Evolutionary conservation across 64 coral and sea anemone genomes (phyloP).

Genomic region (Orbicella faveolata): DNA sequence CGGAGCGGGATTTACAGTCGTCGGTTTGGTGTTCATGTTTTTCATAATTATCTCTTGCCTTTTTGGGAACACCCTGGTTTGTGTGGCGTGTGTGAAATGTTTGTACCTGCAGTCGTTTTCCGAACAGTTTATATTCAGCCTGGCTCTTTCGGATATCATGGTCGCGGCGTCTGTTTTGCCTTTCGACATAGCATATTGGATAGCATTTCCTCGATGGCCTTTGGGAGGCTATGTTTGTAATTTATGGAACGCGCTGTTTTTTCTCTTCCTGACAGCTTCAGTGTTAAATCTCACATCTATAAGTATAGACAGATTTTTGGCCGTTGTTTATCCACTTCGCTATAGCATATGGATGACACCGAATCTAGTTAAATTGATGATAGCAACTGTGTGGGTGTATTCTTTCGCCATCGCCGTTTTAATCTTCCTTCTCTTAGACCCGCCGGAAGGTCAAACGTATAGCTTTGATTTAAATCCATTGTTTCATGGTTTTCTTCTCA

Average conservation of each 20-base stretch:
- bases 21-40: conserved; percentile 66
- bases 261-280: conserved; percentile 79
- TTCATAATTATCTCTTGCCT: conserved; percentile 54
- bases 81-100: conserved; percentile 59
- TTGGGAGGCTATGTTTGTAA: conserved; percentile 61
- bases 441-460: conserved; percentile 60
- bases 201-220: conserved; percentile 77
- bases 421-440: conserved; percentile 59
- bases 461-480: conserved; percentile 66
- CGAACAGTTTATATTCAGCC: conserved; percentile 66
- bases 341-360: conserved; percentile 52
- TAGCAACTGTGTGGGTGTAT: conserved; percentile 65
- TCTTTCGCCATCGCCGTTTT: conserved; percentile 41
- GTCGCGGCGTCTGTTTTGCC: conserved; percentile 64
- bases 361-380: conserved; percentile 32
- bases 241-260: conserved; percentile 88
- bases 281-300: conserved; percentile 81
- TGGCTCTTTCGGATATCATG: conserved; percentile 83
- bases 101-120: conserved; percentile 60
- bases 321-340: conserved; percentile 78
- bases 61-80: conserved; percentile 70
- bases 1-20: conserved; percentile 41
- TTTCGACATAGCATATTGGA: conserved; percentile 82
- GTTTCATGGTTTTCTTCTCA: conserved; percentile 70
- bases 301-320: conserved; percentile 73